phyloP scores from a whole-genome alignment of 2,113 vertebrate genomes.

The Rafetus swinhoei region DNA sequence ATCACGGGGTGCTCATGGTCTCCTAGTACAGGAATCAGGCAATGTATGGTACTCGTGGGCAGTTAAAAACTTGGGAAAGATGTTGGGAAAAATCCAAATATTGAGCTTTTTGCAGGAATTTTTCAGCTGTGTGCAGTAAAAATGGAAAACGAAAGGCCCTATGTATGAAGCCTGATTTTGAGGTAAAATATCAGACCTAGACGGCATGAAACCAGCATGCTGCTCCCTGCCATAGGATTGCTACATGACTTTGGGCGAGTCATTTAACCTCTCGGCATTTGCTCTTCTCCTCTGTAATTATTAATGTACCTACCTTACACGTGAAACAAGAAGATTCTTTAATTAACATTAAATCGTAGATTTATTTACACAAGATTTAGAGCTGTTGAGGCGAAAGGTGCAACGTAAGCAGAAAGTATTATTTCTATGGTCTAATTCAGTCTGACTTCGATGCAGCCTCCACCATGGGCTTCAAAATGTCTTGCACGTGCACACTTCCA shows the following conservation, averaged over 20 bases:
- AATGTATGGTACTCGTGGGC: too few relatives aligned
- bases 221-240: background rate
- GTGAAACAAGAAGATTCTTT: background rate
- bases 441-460: background rate
- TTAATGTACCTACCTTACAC: background rate
- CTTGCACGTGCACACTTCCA: background rate
- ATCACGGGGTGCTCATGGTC: too few relatives aligned
- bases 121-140: background rate
- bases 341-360: background rate
- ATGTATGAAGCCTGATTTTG: background rate
- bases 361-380: constrained; percentile 7
- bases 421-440: background rate
- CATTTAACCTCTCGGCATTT: background rate
- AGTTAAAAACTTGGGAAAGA: background rate
- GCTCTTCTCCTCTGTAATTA: background rate
- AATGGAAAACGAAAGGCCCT: background rate
- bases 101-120: background rate
- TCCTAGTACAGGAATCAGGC: too few relatives aligned
- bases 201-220: background rate
- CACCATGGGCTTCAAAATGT: background rate
- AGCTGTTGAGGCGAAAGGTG: background rate
- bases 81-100: background rate
- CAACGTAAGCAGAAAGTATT: background rate
- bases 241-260: background rate
- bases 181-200: background rate